Percentiles rank a stretch among this genome's conserved stretches.
Evolutionary conservation across 2,113 vertebrate species (phyloP).

Genomic region (Peromyscus polionotus): DNA sequence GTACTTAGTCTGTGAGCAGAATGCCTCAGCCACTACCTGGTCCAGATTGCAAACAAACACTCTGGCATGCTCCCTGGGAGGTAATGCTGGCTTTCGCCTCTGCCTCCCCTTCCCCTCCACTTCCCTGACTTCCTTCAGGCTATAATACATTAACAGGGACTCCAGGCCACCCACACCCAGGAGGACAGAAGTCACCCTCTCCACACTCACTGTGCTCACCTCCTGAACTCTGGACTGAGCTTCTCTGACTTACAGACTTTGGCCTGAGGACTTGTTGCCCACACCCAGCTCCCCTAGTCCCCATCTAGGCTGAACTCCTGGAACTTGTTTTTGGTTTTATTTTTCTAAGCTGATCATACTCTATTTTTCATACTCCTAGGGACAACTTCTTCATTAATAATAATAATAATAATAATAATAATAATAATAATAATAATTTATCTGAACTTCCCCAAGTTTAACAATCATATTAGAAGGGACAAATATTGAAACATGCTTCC

Average conservation of each 20-base stretch:
- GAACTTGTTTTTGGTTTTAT: neutral
- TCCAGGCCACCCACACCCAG: neutral
- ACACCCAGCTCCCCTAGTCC: neutral
- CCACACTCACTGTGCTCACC: neutral
- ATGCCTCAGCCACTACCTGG: neutral
- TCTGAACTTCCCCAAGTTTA: neutral
- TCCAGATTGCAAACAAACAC: slow-evolving; percentile 11
- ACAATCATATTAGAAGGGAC: neutral
- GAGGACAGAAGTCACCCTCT: neutral
- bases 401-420: neutral
- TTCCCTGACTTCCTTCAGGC: slow-evolving; percentile 25
- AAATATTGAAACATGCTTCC: neutral
- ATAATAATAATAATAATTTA: neutral
- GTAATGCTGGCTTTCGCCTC: neutral
- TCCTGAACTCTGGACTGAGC: neutral
- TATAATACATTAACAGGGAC: neutral
- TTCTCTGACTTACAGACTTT: neutral
- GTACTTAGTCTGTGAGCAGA: neutral
- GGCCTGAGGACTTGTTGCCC: neutral
- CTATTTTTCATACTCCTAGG: neutral
- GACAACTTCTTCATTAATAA: neutral
- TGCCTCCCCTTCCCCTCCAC: neutral
- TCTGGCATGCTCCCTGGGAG: neutral
- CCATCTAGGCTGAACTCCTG: neutral
- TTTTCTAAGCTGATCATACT: neutral